phyloP scores from a whole-genome alignment of 1,140 invertebrate genomes.

The Megalonaias nervosa region DNA sequence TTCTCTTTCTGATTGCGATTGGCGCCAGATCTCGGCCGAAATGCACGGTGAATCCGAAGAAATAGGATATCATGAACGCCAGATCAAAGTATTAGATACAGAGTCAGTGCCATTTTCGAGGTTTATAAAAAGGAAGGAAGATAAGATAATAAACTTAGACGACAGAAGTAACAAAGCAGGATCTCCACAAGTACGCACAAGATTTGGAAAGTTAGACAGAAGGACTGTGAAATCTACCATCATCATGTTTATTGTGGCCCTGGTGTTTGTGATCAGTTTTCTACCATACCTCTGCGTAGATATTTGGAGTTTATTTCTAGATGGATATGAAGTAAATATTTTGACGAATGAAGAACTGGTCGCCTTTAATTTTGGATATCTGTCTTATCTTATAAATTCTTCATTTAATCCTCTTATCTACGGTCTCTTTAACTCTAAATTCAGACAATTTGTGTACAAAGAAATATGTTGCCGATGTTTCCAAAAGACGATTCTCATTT shows the following conservation, averaged over 20 bases:
- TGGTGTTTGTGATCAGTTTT: conserved; percentile 29
- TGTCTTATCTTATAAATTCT: conserved; percentile 45
- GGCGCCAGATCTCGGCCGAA: neutral
- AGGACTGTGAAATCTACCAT: conserved; percentile 24
- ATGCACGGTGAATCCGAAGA: neutral
- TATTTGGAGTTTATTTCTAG: conserved; percentile 2
- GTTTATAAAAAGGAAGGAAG: neutral
- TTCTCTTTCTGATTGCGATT: no score
- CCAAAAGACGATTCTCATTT: no score
- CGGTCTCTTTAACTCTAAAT: conserved; percentile 49
- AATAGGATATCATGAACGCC: neutral
- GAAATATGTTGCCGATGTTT: neutral
- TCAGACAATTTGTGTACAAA: conserved; percentile 23
- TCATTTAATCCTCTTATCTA: conserved; percentile 45
- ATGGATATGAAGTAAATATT: conserved; percentile 11
- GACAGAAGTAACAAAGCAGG: neutral
- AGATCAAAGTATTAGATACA: neutral
- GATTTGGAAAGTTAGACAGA: conserved; percentile 6
- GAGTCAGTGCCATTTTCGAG: neutral
- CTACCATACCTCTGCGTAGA: conserved; percentile 17
- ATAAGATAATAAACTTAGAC: neutral
- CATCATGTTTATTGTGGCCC: conserved; percentile 27
- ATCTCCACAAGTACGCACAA: neutral
- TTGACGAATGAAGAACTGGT: conserved; percentile 29
- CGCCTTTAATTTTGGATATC: conserved; percentile 41